Evolutionary conservation across 1,140 invertebrate species (phyloP).

Genomic region (Cotesia chilonis): DNA sequence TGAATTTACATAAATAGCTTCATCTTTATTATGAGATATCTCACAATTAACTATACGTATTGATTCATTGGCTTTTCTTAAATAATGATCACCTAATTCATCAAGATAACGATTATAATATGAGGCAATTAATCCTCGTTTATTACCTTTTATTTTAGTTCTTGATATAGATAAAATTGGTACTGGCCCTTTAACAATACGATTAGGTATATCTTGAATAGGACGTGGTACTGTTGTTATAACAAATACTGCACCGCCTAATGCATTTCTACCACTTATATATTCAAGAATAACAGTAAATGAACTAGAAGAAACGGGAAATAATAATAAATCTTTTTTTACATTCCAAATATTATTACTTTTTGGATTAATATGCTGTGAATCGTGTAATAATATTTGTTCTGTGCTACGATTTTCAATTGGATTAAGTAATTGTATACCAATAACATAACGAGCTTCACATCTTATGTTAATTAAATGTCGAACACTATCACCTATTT

Average conservation of each 20-base stretch:
- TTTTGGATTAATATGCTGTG: conserved; percentile 67
- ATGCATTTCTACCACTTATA: conserved; percentile 77
- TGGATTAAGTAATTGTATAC: conserved; percentile 86
- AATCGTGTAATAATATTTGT: conserved; percentile 80
- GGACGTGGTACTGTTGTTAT: conserved; percentile 79
- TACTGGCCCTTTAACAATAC: conserved; percentile 78
- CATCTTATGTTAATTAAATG: conserved; percentile 62
- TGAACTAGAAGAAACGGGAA: conserved; percentile 86
- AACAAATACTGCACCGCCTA: conserved; percentile 84
- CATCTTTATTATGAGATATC: conserved; percentile 80
- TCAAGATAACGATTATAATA: conserved; percentile 91
- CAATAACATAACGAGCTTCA: conserved; percentile 79
- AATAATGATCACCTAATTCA: conserved; percentile 83
- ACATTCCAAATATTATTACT: conserved; percentile 78
- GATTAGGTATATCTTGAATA: conserved; percentile 70
- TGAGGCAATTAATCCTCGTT: conserved; percentile 80
- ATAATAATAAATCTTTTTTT: conserved; percentile 82
- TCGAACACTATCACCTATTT: conserved; percentile 59
- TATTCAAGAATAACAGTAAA: conserved; percentile 86
- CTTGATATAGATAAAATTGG: conserved; percentile 77
- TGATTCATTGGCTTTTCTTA: conserved; percentile 88
- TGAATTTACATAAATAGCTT: conserved; percentile 83
- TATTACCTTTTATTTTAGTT: conserved; percentile 82
- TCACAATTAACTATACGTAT: conserved; percentile 82
- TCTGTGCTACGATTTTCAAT: conserved; percentile 88